Percentiles rank a stretch among this genome's conserved stretches.
phyloP scores from a whole-genome alignment of 1,140 invertebrate genomes.

The Ooceraea biroi region DNA sequence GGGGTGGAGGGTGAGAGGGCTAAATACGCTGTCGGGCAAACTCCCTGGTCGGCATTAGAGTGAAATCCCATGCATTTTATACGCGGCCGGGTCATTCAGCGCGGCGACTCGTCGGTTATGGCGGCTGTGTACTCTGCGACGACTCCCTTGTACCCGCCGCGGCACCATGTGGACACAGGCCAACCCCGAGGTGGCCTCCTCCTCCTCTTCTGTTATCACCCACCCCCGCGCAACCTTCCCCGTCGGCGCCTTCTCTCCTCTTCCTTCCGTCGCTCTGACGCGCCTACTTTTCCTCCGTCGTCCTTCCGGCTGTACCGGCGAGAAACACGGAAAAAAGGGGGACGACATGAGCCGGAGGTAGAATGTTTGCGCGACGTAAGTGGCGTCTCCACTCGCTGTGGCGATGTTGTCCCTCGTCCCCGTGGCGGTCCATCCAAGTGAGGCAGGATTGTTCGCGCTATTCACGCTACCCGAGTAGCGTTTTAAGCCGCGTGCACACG shows the following conservation, averaged over 20 bases:
- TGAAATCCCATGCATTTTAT: constrained; percentile 86
- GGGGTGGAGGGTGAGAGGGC: constrained; percentile 61
- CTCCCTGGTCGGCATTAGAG: constrained; percentile 78
- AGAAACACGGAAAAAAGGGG: constrained; percentile 55
- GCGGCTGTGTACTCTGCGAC: constrained; percentile 78
- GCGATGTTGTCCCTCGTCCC: constrained; percentile 61
- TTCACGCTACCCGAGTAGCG: constrained; percentile 68
- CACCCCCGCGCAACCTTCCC: constrained; percentile 55
- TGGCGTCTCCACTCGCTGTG: constrained; percentile 80
- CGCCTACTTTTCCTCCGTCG: constrained; percentile 66
- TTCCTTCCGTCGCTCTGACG: constrained; percentile 49
- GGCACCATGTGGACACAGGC: constrained; percentile 79
- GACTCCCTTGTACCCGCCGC: constrained; percentile 41
- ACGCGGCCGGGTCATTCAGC: constrained; percentile 82
- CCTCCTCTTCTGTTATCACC: too few relatives aligned
- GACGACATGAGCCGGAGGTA: constrained; percentile 53
- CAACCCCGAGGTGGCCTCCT: constrained; percentile 64
- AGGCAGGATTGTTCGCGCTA: constrained; percentile 73
- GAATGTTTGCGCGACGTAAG: constrained; percentile 83
- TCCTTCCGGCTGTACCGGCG: constrained; percentile 57
- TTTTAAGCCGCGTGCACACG: constrained; percentile 6
- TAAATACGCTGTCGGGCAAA: constrained; percentile 81
- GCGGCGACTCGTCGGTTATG: constrained; percentile 75
- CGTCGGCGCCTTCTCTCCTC: constrained; percentile 59
- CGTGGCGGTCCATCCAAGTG: constrained; percentile 57